phyloP scores from a whole-genome alignment of 2,888 invertebrate species.

The Lasioglossum morio region DNA sequence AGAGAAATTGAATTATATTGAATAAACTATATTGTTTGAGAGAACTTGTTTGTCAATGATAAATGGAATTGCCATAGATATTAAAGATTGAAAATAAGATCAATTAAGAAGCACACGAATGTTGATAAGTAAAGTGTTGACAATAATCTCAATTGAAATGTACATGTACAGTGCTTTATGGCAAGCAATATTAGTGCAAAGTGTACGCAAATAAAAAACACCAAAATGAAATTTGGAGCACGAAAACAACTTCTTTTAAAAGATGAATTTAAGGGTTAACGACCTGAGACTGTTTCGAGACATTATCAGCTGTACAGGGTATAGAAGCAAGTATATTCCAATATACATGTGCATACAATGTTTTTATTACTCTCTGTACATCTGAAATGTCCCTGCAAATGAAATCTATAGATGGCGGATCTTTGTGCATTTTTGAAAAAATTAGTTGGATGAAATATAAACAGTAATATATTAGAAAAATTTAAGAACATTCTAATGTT shows the following conservation, averaged over 20 bases:
- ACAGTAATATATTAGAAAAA: too few species aligned
- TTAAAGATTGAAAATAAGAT: not conserved
- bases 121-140: not conserved
- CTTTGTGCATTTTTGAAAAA: too few species aligned
- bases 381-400: not conserved
- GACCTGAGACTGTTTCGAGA: not conserved
- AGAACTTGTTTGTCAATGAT: not conserved
- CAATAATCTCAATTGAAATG: not conserved
- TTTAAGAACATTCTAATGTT: too few species aligned
- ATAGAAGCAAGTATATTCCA: not conserved
- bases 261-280: conserved; percentile 26
- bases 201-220: not conserved
- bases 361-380: not conserved
- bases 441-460: too few species aligned
- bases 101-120: too few species aligned
- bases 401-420: not conserved
- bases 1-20: not conserved
- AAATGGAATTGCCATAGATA: not conserved
- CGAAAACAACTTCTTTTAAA: not conserved
- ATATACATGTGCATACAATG: not conserved
- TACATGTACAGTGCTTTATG: not conserved
- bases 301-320: not conserved
- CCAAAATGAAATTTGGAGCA: not conserved
- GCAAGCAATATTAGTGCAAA: not conserved
- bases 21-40: not conserved